phyloP scores from a whole-genome alignment of 2,113 vertebrate species.

The Larimichthys polyactis region DNA sequence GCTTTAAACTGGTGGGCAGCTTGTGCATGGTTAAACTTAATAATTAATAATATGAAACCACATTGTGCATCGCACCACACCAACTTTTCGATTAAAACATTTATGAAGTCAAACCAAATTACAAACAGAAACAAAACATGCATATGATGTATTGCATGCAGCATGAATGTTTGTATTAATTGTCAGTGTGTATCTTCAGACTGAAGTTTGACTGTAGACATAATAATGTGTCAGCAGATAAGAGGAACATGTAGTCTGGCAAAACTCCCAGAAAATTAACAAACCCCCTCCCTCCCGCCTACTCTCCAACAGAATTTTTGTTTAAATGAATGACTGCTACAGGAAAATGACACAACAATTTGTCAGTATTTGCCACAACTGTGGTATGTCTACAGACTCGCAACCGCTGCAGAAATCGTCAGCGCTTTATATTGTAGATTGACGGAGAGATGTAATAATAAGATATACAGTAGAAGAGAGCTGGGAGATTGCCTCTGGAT shows the following conservation, averaged over 20 bases:
- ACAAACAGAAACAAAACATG: neutral
- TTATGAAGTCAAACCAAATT: too few relatives aligned
- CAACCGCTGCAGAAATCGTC: slow-evolving; percentile 37
- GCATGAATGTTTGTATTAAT: neutral
- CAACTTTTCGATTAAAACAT: too few relatives aligned
- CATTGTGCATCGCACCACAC: too few relatives aligned
- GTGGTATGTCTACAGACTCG: slow-evolving; percentile 34
- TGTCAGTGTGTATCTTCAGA: neutral
- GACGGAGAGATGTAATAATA: slow-evolving; percentile 34
- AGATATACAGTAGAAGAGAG: slow-evolving; percentile 10
- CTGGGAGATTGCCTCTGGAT: slow-evolving; percentile 21
- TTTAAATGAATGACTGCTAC: slow-evolving; percentile 44
- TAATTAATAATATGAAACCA: too few relatives aligned
- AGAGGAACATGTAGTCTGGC: slow-evolving; percentile 2
- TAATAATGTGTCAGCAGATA: slow-evolving; percentile 19
- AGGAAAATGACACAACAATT: slow-evolving; percentile 48
- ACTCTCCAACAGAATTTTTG: slow-evolving; percentile 24
- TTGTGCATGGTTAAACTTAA: too few relatives aligned
- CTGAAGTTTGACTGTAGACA: neutral
- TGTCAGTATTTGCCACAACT: slow-evolving; percentile 41
- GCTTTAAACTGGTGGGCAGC: too few relatives aligned
- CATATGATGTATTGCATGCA: neutral
- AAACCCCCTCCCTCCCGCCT: neutral
- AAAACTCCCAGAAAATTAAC: slow-evolving; percentile 35
- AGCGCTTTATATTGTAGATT: neutral